Conservation (phyloP, 2,113 vertebrate species). For the Lampris incognitus region DNA sequence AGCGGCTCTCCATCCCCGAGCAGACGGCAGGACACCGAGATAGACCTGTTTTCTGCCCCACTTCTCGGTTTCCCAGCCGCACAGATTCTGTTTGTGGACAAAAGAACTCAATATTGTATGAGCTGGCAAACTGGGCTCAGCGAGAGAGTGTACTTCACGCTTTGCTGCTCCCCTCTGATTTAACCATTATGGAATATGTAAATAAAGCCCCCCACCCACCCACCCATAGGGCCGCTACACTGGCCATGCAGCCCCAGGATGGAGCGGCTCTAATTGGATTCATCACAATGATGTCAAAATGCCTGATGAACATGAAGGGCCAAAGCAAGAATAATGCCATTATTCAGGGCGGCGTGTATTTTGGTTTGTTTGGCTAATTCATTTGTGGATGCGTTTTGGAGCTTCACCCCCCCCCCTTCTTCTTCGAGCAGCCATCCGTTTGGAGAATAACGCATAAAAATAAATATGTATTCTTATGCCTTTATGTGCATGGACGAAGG, state of each 20-base stretch:
- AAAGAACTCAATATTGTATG: slow-evolving; percentile 63
- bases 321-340: slow-evolving; percentile 48
- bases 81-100: slow-evolving; percentile 59
- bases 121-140: slow-evolving; percentile 40
- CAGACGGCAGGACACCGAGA: neutral
- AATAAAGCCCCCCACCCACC: slow-evolving; percentile 41
- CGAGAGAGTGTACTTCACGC: slow-evolving; percentile 56
- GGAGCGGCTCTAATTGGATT: slow-evolving; percentile 51
- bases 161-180: slow-evolving; percentile 51
- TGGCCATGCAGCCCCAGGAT: slow-evolving; percentile 15
- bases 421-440: slow-evolving; percentile 48
- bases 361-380: slow-evolving; percentile 31
- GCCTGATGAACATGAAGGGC: slow-evolving; percentile 26
- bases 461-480: too few species aligned
- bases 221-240: neutral
- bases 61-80: slow-evolving; percentile 55
- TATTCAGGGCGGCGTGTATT: slow-evolving; percentile 20
- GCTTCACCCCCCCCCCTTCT: slow-evolving; percentile 42
- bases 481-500: neutral
- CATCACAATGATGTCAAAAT: slow-evolving; percentile 32
- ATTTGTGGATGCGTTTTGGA: slow-evolving; percentile 13
- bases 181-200: slow-evolving; percentile 65
- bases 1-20: neutral
- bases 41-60: slow-evolving; percentile 62
- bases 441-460: slow-evolving; percentile 53